A percentile compares a stretch with the other conserved stretches of the same genome.
phyloP scores from a whole-genome alignment of 2,113 vertebrate genomes.

The Cephalopholis sonnerati region DNA sequence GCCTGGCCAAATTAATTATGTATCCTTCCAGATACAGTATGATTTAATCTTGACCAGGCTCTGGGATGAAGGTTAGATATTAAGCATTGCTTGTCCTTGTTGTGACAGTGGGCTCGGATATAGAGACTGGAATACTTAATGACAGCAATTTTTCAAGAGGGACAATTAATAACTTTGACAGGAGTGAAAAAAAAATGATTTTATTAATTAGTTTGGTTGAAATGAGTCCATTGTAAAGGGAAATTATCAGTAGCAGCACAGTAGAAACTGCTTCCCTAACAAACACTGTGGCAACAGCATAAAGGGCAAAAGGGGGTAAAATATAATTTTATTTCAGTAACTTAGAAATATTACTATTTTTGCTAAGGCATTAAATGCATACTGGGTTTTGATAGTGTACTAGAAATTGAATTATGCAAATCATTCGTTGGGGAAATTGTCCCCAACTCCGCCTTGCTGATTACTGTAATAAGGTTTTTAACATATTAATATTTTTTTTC shows the following conservation, averaged over 20 bases:
- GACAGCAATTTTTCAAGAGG: constrained; percentile 43
- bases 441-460: constrained; percentile 58
- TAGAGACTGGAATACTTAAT: constrained; percentile 45
- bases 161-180: constrained; percentile 50
- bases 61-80: neutral
- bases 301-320: constrained; percentile 45
- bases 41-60: constrained; percentile 15
- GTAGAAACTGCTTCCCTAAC: constrained; percentile 3
- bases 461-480: constrained; percentile 74
- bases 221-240: constrained; percentile 51
- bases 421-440: constrained; percentile 59
- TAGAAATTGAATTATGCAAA: constrained; percentile 76
- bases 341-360: constrained; percentile 52
- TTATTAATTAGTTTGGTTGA: constrained; percentile 57
- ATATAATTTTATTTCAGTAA: constrained; percentile 53
- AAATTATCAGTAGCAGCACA: constrained; percentile 32
- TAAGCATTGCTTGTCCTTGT: constrained; percentile 13
- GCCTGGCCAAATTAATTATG: neutral
- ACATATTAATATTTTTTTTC: constrained; percentile 54
- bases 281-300: constrained; percentile 40
- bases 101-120: constrained; percentile 20
- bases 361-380: constrained; percentile 50
- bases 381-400: constrained; percentile 66
- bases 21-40: neutral
- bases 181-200: constrained; percentile 5